phyloP scores from a whole-genome alignment of 2,888 invertebrate species.

The Bursaphelenchus okinawaensis region DNA sequence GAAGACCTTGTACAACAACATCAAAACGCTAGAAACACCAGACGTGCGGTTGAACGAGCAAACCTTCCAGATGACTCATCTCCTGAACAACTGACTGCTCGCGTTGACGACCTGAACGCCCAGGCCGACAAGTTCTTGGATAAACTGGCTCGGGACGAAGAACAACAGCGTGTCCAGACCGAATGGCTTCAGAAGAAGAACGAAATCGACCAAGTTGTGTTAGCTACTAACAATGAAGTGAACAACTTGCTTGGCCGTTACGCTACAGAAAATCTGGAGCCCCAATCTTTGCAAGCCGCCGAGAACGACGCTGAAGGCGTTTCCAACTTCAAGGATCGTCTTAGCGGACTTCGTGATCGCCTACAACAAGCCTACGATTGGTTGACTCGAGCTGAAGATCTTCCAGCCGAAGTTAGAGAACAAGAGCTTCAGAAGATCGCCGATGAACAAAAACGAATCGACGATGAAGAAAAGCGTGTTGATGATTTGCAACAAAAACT shows the following conservation, averaged over 20 bases:
- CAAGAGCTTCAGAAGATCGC: background rate
- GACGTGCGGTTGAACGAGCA: background rate
- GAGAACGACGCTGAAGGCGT: background rate
- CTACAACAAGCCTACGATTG: slow-evolving; percentile 6
- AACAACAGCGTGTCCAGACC: no score
- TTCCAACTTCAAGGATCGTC: background rate
- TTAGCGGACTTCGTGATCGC: background rate
- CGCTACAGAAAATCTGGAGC: background rate
- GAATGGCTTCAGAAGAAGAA: background rate
- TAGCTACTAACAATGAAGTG: background rate
- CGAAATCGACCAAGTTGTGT: background rate
- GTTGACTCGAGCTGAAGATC: slow-evolving; percentile 1
- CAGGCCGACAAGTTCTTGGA: no score
- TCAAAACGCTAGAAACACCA: background rate
- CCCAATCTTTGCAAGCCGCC: background rate
- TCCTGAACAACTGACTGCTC: background rate
- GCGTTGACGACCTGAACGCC: background rate
- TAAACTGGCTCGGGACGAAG: no score
- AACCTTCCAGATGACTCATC: no score
- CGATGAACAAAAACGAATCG: background rate
- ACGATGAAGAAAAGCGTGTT: slow-evolving; percentile 2
- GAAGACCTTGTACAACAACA: background rate
- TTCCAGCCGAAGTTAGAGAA: slow-evolving; percentile 3
- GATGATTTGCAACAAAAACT: slow-evolving; percentile 5
- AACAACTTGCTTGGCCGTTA: background rate